phyloP scores from a whole-genome alignment of 2,113 vertebrate genomes.

The Rana temporaria region DNA sequence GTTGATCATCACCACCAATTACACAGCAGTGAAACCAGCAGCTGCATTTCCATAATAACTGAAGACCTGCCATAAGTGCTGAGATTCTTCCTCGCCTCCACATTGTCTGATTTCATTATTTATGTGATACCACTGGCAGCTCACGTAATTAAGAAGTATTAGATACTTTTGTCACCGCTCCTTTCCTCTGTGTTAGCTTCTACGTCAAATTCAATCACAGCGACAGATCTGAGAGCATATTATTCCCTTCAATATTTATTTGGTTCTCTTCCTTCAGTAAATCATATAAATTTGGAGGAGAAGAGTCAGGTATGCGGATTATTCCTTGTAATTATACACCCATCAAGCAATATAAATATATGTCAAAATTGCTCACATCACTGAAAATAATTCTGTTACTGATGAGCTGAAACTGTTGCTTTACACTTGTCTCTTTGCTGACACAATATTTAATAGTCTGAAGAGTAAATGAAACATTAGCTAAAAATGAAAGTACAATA shows the following conservation, averaged over 20 bases:
- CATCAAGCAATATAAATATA: neutral
- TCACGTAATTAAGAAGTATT: conserved; percentile 48
- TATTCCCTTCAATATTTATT: conserved; percentile 36
- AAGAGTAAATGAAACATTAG: neutral
- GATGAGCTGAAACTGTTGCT: conserved; percentile 16
- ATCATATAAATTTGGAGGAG: conserved; percentile 20
- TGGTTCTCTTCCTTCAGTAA: neutral
- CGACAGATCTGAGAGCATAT: conserved; percentile 17
- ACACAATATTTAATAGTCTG: neutral
- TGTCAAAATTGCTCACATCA: conserved; percentile 21
- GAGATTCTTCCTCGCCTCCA: conserved; percentile 6
- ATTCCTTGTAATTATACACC: conserved; percentile 20
- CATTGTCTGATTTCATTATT: conserved; percentile 42
- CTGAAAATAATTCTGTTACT: neutral
- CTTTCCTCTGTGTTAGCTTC: neutral
- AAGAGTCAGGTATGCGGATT: conserved; percentile 16
- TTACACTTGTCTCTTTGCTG: neutral
- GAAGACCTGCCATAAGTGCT: conserved; percentile 31
- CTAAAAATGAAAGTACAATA: neutral
- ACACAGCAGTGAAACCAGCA: conserved; percentile 14
- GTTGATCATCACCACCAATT: conserved; percentile 23
- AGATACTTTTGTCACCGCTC: conserved; percentile 25
- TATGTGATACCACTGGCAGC: conserved; percentile 28
- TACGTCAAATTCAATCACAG: conserved; percentile 36
- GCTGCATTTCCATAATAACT: conserved; percentile 27